Percentiles rank a stretch among this genome's conserved stretches.
These are phyloP conservation scores for Numida meleagris DNA, from an alignment of 2,113 vertebrate genomes.

Conservation along the genomic window DNA sequence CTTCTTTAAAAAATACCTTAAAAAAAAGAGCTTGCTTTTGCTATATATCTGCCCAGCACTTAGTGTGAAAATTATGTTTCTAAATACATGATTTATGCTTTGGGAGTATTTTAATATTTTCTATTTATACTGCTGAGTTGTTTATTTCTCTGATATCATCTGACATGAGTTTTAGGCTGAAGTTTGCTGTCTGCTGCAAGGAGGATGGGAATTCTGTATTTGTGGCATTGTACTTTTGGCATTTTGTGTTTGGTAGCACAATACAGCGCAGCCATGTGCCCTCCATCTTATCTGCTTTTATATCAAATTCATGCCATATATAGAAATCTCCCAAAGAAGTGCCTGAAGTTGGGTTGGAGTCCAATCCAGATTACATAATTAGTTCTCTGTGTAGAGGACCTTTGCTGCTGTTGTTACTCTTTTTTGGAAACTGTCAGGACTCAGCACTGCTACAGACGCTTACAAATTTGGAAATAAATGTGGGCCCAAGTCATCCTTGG, in stretches of 20 bases:
- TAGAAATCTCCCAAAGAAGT: not conserved
- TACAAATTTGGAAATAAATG: not conserved
- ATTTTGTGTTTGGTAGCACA: not conserved
- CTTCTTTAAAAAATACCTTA: not conserved
- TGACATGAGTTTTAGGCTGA: accelerated
- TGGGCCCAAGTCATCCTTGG: not conserved
- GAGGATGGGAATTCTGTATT: not conserved
- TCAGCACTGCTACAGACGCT: not conserved
- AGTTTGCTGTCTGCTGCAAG: not conserved
- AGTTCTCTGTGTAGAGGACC: not conserved
- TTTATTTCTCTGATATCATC: not conserved
- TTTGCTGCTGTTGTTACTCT: not conserved
- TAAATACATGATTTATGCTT: not conserved
- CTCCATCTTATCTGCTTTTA: not conserved
- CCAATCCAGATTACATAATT: not conserved
- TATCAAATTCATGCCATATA: not conserved
- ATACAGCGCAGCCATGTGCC: not conserved
- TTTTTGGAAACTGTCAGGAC: not conserved
- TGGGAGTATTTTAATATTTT: not conserved
- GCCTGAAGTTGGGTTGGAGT: not conserved
- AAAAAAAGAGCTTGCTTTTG: not conserved
- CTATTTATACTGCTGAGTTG: not conserved
- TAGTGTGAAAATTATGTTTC: not conserved
- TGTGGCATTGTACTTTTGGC: not conserved
- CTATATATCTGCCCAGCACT: not conserved